phyloP scores from a whole-genome alignment of 2,888 invertebrate genomes.

The Apodemia hepburni region DNA sequence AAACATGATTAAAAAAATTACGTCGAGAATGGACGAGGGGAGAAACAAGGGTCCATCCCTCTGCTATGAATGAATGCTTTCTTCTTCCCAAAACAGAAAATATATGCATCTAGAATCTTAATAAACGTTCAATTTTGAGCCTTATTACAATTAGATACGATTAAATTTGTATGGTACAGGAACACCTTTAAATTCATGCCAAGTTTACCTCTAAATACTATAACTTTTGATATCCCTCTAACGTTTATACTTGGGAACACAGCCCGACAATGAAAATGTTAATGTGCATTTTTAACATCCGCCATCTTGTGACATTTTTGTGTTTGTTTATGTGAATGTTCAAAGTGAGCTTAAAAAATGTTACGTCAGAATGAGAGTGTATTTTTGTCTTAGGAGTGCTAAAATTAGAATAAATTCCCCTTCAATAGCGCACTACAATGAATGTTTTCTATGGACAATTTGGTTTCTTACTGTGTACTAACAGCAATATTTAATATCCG shows the following conservation, averaged over 20 bases:
- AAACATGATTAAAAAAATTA: constrained; percentile 80
- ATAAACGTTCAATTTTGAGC: constrained; percentile 33
- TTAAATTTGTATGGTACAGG: constrained; percentile 23
- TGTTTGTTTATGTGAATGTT: constrained; percentile 25
- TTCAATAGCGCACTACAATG: background rate
- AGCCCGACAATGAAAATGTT: constrained; percentile 68
- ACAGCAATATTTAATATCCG: too few relatives aligned
- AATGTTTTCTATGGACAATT: too few relatives aligned
- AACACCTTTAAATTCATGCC: constrained; percentile 51
- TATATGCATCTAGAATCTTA: constrained; percentile 27
- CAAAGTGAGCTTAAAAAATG: constrained; percentile 21
- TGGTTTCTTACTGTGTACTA: too few relatives aligned
- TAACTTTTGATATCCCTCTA: constrained; percentile 72
- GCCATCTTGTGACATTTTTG: constrained; percentile 28
- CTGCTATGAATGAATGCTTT: constrained; percentile 60
- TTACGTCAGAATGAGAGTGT: constrained; percentile 12
- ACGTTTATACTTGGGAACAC: constrained; percentile 62
- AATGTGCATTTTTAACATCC: constrained; percentile 67
- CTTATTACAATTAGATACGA: constrained; percentile 32
- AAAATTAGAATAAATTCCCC: constrained; percentile 9
- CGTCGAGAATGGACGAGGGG: constrained; percentile 57
- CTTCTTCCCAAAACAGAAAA: constrained; percentile 43
- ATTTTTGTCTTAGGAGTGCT: background rate
- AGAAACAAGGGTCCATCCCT: constrained; percentile 57
- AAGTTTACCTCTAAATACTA: constrained; percentile 70